Evolutionary conservation across 2,113 vertebrate genomes (phyloP).

Genomic region (Eulacestoma nigropectus): DNA sequence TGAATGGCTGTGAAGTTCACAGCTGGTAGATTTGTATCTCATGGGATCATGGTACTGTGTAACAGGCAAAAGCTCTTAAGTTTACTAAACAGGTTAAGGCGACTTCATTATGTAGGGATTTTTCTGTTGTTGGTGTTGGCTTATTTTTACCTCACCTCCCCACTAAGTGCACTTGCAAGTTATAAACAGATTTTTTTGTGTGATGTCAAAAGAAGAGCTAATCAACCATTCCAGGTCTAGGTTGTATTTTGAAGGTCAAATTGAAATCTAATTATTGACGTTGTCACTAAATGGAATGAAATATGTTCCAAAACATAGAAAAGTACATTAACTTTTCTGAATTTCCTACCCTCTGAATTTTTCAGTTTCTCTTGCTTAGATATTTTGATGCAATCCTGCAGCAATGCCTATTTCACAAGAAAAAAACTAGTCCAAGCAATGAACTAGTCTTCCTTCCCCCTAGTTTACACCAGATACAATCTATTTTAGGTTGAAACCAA

Average conservation of each 20-base stretch:
- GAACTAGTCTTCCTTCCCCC: neutral
- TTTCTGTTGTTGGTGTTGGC: neutral
- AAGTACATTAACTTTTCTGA: neutral
- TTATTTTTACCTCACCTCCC: neutral
- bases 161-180: neutral
- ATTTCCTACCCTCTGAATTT: neutral
- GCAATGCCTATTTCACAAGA: neutral
- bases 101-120: neutral
- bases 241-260: neutral
- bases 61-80: neutral
- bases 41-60: neutral
- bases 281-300: neutral
- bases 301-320: neutral
- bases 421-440: neutral
- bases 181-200: neutral
- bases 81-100: neutral
- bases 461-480: neutral
- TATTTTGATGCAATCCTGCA: neutral
- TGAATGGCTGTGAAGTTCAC: constrained; percentile 28
- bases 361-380: neutral
- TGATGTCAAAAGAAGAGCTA: neutral
- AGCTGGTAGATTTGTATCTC: constrained; percentile 1
- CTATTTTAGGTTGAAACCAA: neutral
- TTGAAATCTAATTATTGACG: neutral
- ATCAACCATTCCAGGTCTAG: neutral